These are phyloP conservation scores for Phenganax stokvisi DNA, from an alignment of 92 coral and sea anemone genomes.

Conservation along the genomic window DNA sequence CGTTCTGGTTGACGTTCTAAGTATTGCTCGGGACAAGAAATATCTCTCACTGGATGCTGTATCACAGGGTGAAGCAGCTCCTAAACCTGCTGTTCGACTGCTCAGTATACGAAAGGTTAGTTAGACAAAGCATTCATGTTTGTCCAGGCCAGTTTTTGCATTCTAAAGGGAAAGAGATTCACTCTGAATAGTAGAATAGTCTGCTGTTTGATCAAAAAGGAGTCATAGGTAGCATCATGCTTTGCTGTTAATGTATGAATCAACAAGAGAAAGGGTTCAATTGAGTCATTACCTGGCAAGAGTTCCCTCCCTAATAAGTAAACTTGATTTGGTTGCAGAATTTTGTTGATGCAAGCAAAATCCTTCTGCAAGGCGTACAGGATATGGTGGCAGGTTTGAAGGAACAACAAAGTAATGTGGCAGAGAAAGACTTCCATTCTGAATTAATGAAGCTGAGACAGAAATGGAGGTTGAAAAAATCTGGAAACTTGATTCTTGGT, in stretches of 20 bases:
- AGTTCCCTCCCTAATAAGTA: not conserved
- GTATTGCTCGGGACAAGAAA: conserved; percentile 66
- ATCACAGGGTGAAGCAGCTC: conserved; percentile 70
- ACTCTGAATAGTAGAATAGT: too few relatives aligned
- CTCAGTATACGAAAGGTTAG: conserved; percentile 76
- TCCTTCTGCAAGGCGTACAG: conserved; percentile 74
- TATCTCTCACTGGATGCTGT: conserved; percentile 83
- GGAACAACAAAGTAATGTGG: conserved; percentile 50
- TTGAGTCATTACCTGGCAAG: not conserved
- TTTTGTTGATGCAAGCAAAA: conserved; percentile 73
- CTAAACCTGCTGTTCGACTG: conserved; percentile 70
- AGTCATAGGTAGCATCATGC: too few relatives aligned
- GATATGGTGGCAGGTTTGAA: conserved; percentile 86
- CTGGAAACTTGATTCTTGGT: conserved; percentile 81
- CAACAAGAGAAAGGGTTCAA: too few relatives aligned
- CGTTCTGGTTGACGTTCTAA: conserved; percentile 84
- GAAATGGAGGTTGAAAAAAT: conserved; percentile 78
- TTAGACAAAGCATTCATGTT: not conserved
- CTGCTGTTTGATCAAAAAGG: too few relatives aligned
- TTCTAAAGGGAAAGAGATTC: not conserved
- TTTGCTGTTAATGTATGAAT: too few relatives aligned
- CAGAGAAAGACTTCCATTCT: conserved; percentile 71
- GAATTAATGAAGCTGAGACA: conserved; percentile 83
- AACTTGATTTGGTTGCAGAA: conserved; percentile 37
- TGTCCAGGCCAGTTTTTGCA: not conserved